Base-by-base conservation (phyloP, 2,113 vertebrate species). In the Eulemur macaco region DNA sequence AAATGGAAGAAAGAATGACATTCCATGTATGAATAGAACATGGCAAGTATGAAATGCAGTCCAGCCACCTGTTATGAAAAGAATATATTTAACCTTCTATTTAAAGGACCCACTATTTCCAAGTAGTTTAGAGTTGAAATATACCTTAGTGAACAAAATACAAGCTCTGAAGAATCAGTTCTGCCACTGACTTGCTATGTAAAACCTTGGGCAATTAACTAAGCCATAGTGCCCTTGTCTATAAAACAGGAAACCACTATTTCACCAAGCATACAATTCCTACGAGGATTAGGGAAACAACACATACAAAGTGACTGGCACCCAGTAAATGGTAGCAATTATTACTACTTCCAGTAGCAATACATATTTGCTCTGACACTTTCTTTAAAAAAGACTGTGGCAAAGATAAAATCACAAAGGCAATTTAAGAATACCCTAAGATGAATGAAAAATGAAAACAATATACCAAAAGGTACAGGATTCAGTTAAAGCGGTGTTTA, bases 81-180 rank as follows among this genome's bases (percentile, higher is more conserved):
- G 21, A 60, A 76, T 47, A 50, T 58, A 74, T 58, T 23, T 78
- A 83, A n/a, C 15, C 6, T 92, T 52, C 52, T 90, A 71, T 25
- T 76, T 92, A 86, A 91, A n/a, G 50, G 69, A 94, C 96, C 18
- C 23, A 64, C 14, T 47, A 95, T 85, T 98, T 96, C 50, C 71
- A 96, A 94, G 31, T 34, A 76, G 66, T 73, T 86, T 64, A 58
- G 82, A 86, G 34, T 12, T 9, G 9, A 87, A 87, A 20, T n/a
- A 15, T 8, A 81, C 63, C n/a, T 98, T 50, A 45, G 47, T 93
- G 17, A 73, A 2, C 91, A 94, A 39, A 73, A 29, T 21, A 64
- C 17, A 93, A 96, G 54, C 58, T 58, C 39, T 77, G 1, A 56
- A 42, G 47, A 82, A 3, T 68, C 20, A 56, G 25, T 83, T 10